Evolutionary conservation across 2,797 vertebrate genomes (phyloP).

Genomic region (Macropus fuliginosus): DNA sequence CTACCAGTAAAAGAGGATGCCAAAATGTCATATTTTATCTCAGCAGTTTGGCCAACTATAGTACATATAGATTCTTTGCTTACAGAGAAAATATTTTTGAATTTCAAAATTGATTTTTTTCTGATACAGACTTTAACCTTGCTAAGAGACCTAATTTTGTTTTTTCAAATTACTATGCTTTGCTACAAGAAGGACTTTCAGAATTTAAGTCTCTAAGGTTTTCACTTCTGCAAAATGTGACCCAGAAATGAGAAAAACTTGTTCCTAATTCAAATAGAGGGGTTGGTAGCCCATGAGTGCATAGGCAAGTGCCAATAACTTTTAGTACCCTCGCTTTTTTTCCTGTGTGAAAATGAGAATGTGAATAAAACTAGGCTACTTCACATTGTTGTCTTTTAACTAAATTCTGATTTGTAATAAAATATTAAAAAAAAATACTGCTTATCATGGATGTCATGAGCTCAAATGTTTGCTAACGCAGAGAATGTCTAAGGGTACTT

Average conservation of each 20-base stretch:
- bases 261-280: not conserved
- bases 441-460: not conserved
- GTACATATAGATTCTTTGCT: not conserved
- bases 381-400: conserved; percentile 26
- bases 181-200: conserved; percentile 23
- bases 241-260: conserved; percentile 6
- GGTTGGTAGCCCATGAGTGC: conserved; percentile 2
- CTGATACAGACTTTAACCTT: conserved; percentile 17
- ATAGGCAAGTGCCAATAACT: not conserved
- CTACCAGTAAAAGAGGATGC: not conserved
- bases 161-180: conserved; percentile 1
- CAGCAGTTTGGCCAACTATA: not conserved
- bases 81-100: conserved; percentile 4
- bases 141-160: not conserved
- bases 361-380: conserved; percentile 40
- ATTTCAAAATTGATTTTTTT: conserved; percentile 15
- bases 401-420: conserved; percentile 29
- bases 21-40: not conserved
- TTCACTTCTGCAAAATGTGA: not conserved
- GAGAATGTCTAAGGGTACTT: not conserved
- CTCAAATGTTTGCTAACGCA: conserved; percentile 4
- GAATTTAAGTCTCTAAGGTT: not conserved
- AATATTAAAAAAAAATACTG: conserved; percentile 17
- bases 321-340: not conserved
- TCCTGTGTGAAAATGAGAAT: conserved; percentile 14